Percentiles rank a stretch among this genome's conserved stretches.
Conservation (phyloP, 1,140 invertebrate genomes). For the Neodiprion lecontei region DNA sequence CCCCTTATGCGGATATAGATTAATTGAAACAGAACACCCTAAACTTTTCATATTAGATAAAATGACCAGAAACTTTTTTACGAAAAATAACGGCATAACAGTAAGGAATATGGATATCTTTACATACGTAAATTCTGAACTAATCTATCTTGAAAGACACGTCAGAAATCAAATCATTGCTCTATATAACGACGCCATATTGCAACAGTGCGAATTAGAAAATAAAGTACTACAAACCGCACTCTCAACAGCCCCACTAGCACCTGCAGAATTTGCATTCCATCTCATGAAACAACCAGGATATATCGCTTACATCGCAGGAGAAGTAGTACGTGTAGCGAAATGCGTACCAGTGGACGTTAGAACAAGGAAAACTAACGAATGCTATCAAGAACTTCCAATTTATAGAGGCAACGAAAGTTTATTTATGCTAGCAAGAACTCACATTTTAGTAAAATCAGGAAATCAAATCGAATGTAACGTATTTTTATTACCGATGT, state of each 20-base stretch:
- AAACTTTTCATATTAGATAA: neutral
- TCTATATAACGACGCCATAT: neutral
- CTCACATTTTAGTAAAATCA: slow-evolving; percentile 9
- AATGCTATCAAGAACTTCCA: slow-evolving; percentile 12
- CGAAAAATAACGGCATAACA: neutral
- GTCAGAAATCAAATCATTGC: neutral
- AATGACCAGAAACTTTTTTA: neutral
- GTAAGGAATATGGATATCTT: neutral
- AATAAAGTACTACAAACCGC: neutral
- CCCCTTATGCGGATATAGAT: neutral
- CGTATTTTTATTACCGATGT: neutral
- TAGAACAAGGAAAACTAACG: neutral
- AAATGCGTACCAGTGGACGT: neutral
- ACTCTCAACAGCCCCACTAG: neutral
- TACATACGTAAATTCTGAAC: neutral
- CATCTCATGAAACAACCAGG: neutral
- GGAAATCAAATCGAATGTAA: slow-evolving; percentile 13
- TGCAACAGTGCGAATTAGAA: neutral
- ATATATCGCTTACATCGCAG: neutral
- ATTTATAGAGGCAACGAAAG: slow-evolving; percentile 8
- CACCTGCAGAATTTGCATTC: neutral
- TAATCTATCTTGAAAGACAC: neutral
- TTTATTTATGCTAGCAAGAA: neutral
- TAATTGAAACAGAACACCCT: neutral
- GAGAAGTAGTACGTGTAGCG: neutral